Evolutionary conservation across 1,140 invertebrate species (phyloP).

Genomic region (Coptotermes formosanus): DNA sequence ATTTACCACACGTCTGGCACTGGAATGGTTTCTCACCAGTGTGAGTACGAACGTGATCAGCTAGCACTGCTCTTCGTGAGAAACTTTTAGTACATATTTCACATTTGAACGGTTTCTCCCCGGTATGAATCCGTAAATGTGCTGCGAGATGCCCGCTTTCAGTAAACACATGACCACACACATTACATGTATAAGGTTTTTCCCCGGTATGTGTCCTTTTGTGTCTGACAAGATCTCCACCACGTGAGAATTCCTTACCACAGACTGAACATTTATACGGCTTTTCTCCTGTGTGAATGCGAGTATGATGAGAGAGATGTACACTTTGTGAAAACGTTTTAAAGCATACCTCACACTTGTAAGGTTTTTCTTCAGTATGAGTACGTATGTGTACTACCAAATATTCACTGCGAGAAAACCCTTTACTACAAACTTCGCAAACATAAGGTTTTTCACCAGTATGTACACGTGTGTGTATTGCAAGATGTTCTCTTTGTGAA

Average conservation of each 20-base stretch:
- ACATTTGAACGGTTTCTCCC: constrained; percentile 42
- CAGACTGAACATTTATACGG: constrained; percentile 61
- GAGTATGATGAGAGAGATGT: constrained; percentile 6
- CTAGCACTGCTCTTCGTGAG: neutral
- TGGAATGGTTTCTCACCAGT: constrained; percentile 25
- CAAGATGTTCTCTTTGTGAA: neutral
- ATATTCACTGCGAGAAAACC: neutral
- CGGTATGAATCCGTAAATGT: constrained; percentile 53
- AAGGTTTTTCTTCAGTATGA: constrained; percentile 26
- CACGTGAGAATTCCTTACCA: constrained; percentile 56
- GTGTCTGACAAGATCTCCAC: constrained; percentile 53
- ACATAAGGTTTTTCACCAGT: constrained; percentile 52
- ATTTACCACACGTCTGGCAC: neutral
- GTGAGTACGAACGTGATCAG: neutral
- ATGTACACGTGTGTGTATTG: neutral
- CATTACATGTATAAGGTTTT: constrained; percentile 49
- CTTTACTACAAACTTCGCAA: constrained; percentile 44
- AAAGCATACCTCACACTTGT: constrained; percentile 14
- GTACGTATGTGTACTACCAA: constrained; percentile 21
- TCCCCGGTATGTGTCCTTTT: constrained; percentile 53
- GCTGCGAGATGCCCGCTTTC: constrained; percentile 28
- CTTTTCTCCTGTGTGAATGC: constrained; percentile 25
- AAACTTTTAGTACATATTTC: constrained; percentile 34
- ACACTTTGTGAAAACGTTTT: neutral
- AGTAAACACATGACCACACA: constrained; percentile 48